Conservation (phyloP, 2,888 invertebrate genomes). For the Uloborus plumipes region DNA sequence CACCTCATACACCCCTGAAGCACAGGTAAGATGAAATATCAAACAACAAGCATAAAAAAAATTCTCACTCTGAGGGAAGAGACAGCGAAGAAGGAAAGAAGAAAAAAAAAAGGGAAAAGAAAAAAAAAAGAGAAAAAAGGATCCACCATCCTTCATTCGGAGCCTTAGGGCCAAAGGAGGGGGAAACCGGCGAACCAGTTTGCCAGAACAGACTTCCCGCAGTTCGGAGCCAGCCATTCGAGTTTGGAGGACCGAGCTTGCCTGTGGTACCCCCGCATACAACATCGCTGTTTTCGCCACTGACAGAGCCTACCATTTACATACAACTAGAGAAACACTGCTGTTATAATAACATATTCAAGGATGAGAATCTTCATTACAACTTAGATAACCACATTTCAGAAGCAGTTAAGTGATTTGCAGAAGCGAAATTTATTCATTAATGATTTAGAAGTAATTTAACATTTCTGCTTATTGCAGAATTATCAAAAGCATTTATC, state of each 20-base stretch:
- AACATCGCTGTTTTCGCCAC: not conserved
- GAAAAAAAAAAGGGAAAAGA: slow-evolving; percentile 43
- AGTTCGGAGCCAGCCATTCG: slow-evolving; percentile 54
- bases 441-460: too few relatives aligned
- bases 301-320: too few relatives aligned
- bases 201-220: slow-evolving; percentile 50
- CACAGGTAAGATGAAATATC: slow-evolving; percentile 51
- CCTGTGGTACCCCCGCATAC: slow-evolving; percentile 9
- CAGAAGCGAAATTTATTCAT: too few relatives aligned
- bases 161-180: slow-evolving; percentile 29
- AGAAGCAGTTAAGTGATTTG: too few relatives aligned
- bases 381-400: too few relatives aligned
- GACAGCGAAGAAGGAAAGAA: slow-evolving; percentile 47
- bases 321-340: too few relatives aligned
- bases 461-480: too few relatives aligned
- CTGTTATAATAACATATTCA: too few relatives aligned
- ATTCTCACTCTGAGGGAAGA: too few relatives aligned
- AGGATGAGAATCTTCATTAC: too few relatives aligned
- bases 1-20: slow-evolving; percentile 61
- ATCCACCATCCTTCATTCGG: slow-evolving; percentile 53
- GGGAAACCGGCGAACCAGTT: slow-evolving; percentile 39
- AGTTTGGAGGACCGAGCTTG: slow-evolving; percentile 36
- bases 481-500: too few relatives aligned
- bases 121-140: slow-evolving; percentile 42
- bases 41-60: slow-evolving; percentile 16